A percentile compares a stretch with the other conserved stretches of the same genome.
phyloP scores from a whole-genome alignment of 2,888 invertebrate species.

The Octodonta nipae region DNA sequence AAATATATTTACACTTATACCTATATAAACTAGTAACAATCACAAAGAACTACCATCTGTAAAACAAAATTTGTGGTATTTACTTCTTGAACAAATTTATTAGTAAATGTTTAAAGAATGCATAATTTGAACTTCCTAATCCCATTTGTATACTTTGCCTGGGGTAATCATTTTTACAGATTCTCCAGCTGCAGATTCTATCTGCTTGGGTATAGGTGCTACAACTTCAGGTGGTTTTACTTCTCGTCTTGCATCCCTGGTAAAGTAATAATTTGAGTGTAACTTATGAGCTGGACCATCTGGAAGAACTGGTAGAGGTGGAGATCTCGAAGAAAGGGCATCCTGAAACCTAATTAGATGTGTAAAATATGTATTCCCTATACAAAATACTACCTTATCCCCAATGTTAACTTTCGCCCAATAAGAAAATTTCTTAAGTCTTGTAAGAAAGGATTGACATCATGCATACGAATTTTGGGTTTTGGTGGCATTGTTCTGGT shows the following conservation, averaged over 20 bases:
- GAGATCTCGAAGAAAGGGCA: slow-evolving; percentile 55
- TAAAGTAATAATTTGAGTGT: slow-evolving; percentile 70
- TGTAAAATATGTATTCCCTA: background rate
- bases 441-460: slow-evolving; percentile 51
- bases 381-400: slow-evolving; percentile 38
- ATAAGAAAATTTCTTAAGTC: slow-evolving; percentile 49
- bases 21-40: no score
- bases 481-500: slow-evolving; percentile 19
- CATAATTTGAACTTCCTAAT: no score
- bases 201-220: slow-evolving; percentile 22
- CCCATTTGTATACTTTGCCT: slow-evolving; percentile 23
- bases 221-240: slow-evolving; percentile 54
- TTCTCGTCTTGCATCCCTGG: slow-evolving; percentile 70
- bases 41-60: no score
- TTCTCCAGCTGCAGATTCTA: slow-evolving; percentile 14
- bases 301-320: slow-evolving; percentile 68
- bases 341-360: slow-evolving; percentile 42
- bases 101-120: no score
- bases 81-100: no score
- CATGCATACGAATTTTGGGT: slow-evolving; percentile 34
- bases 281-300: slow-evolving; percentile 69
- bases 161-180: slow-evolving; percentile 19
- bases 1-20: no score
- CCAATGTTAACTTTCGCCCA: slow-evolving; percentile 41
- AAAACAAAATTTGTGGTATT: no score